Conservation (phyloP, 2,113 vertebrate species). For the Chascanopsetta lugubris region DNA sequence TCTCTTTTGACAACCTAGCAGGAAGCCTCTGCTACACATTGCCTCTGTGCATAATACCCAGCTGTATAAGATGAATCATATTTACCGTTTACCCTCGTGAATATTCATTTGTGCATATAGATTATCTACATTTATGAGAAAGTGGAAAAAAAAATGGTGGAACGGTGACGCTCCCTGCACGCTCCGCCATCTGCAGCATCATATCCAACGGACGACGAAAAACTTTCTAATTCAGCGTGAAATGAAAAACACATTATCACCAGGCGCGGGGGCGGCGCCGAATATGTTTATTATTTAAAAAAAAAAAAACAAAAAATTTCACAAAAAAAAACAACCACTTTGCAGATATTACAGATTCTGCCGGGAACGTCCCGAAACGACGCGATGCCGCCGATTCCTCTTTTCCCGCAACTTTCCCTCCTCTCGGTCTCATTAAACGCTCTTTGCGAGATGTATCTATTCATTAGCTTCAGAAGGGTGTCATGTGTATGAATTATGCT, state of each 20-base stretch:
- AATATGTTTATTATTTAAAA: conserved; percentile 43
- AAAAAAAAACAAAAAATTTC: too few relatives aligned
- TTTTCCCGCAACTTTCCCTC: conserved; percentile 50
- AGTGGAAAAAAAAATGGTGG: conserved; percentile 28
- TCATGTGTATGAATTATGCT: conserved; percentile 89
- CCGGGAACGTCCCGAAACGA: conserved; percentile 50
- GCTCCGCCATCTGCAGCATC: conserved; percentile 62
- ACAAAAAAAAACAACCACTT: too few relatives aligned
- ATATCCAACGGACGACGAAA: conserved; percentile 35
- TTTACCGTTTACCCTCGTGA: conserved; percentile 62
- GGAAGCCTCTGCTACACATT: conserved; percentile 49
- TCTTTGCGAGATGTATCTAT: conserved; percentile 86
- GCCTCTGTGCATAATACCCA: conserved; percentile 65
- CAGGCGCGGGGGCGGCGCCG: conserved; percentile 6
- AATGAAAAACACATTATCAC: conserved; percentile 39
- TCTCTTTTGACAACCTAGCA: conserved; percentile 50
- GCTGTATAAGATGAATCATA: conserved; percentile 76
- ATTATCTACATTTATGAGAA: conserved; percentile 48
- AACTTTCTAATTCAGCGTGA: conserved; percentile 61
- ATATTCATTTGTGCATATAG: conserved; percentile 78
- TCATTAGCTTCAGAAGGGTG: conserved; percentile 88
- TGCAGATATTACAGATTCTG: conserved; percentile 40
- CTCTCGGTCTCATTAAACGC: conserved; percentile 79
- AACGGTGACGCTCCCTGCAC: conserved; percentile 38
- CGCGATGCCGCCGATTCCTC: conserved; percentile 55